A percentile compares a stretch with the other conserved stretches of the same genome.
phyloP scores from a whole-genome alignment of 2,113 vertebrate genomes.

The Origma solitaria region DNA sequence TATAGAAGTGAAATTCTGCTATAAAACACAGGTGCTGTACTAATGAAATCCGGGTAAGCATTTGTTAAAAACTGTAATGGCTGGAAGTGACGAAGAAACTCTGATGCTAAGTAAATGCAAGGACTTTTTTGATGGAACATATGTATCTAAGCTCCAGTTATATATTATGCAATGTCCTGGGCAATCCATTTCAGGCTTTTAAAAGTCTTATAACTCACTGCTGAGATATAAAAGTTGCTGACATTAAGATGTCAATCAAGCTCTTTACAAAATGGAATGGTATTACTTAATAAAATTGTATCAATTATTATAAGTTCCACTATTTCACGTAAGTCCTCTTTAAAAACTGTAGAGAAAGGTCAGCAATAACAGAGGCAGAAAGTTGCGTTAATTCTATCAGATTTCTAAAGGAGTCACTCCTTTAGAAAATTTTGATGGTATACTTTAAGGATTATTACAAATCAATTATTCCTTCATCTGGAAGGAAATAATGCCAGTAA shows the following conservation, averaged over 20 bases:
- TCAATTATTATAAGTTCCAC: not conserved
- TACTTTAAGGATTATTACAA: conserved; percentile 29
- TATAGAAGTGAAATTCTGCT: not conserved
- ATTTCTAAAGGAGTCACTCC: not conserved
- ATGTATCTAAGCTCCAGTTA: not conserved
- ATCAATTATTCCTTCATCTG: not conserved
- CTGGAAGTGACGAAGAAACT: not conserved
- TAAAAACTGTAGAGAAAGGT: not conserved
- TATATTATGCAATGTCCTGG: not conserved
- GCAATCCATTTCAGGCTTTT: not conserved
- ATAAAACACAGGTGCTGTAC: not conserved
- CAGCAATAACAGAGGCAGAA: not conserved
- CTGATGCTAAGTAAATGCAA: not conserved
- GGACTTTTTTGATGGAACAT: not conserved
- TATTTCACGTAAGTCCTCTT: not conserved
- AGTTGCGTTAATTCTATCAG: not conserved
- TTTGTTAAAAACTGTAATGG: not conserved
- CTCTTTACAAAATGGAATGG: not conserved
- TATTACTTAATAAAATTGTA: not conserved
- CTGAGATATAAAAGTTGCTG: not conserved
- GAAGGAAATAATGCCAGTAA: not conserved
- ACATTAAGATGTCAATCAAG: not conserved
- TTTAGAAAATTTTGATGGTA: not conserved
- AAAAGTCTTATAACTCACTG: not conserved
- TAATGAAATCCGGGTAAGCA: not conserved